Evolutionary conservation across 2,797 vertebrate species (phyloP).

Genomic region (Enteromius argenteus): DNA sequence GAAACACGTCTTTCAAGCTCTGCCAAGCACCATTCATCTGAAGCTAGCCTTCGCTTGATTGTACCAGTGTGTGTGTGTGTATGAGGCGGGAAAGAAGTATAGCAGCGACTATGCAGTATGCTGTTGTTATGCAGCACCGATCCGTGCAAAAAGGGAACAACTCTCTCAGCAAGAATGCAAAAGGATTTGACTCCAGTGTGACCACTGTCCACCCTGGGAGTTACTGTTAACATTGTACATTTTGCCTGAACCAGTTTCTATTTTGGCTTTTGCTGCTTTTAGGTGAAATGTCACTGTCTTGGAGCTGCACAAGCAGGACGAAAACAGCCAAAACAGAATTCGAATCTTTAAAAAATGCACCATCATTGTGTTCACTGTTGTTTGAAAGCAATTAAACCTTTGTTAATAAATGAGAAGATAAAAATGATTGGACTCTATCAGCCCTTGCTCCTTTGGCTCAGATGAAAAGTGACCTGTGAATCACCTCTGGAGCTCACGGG

Average conservation of each 20-base stretch:
- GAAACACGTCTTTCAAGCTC: constrained; percentile 35
- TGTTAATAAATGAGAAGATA: neutral
- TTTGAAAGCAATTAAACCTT: neutral
- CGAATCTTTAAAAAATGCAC: neutral
- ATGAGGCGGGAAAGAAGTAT: neutral
- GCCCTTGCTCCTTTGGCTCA: neutral
- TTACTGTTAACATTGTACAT: constrained; percentile 25
- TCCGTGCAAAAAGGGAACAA: neutral
- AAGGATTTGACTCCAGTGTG: constrained; percentile 21
- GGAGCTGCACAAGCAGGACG: neutral
- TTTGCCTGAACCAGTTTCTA: constrained; percentile 30
- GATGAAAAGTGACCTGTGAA: constrained; percentile 21
- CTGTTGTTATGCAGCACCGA: constrained; percentile 12
- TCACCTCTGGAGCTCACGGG: constrained; percentile 18
- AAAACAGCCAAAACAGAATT: constrained; percentile 5
- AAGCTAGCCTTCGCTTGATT: constrained; percentile 19
- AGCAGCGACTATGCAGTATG: neutral
- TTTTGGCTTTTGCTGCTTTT: constrained; percentile 28
- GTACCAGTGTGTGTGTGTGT: neutral
- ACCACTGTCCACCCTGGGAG: neutral
- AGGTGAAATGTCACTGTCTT: constrained; percentile 41
- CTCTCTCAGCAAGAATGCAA: constrained; percentile 19
- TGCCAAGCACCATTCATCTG: constrained; percentile 37
- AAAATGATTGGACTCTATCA: neutral
- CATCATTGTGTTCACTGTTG: neutral